phyloP scores from a whole-genome alignment of 2,888 invertebrate genomes.

The Piscicola geometra region DNA sequence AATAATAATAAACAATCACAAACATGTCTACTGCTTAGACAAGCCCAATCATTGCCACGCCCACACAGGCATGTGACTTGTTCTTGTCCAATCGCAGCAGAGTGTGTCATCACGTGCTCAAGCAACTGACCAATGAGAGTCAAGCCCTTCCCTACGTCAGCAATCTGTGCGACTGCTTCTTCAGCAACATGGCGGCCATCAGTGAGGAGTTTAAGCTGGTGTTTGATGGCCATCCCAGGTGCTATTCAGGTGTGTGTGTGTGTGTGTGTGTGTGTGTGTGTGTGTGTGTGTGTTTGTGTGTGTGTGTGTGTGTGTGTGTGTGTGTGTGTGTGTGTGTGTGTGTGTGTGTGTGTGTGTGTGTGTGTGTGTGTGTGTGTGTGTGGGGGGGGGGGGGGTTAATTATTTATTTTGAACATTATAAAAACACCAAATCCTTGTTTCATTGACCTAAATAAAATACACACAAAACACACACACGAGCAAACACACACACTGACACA shows the following conservation, averaged over 20 bases:
- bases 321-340: conserved; percentile 59
- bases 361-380: not conserved
- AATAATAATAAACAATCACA: no score
- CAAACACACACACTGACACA: not conserved
- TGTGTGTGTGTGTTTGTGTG: no score
- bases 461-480: no score
- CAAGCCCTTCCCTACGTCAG: conserved; percentile 70
- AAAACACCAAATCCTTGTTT: no score
- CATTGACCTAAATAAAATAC: no score
- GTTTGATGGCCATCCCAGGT: conserved; percentile 72
- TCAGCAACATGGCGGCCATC: conserved; percentile 73
- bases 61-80: conserved; percentile 70
- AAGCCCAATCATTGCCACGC: no score
- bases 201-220: conserved; percentile 72
- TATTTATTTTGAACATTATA: no score
- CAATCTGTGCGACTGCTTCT: conserved; percentile 72
- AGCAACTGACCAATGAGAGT: conserved; percentile 62
- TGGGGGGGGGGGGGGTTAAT: not conserved
- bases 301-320: no score
- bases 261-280: no score
- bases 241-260: conserved; percentile 53
- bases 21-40: no score
- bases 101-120: conserved; percentile 73
- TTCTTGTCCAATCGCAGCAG: conserved; percentile 76
- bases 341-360: not conserved